Conservation (phyloP, 2,888 invertebrate genomes). For the Folsomia manolachei region DNA sequence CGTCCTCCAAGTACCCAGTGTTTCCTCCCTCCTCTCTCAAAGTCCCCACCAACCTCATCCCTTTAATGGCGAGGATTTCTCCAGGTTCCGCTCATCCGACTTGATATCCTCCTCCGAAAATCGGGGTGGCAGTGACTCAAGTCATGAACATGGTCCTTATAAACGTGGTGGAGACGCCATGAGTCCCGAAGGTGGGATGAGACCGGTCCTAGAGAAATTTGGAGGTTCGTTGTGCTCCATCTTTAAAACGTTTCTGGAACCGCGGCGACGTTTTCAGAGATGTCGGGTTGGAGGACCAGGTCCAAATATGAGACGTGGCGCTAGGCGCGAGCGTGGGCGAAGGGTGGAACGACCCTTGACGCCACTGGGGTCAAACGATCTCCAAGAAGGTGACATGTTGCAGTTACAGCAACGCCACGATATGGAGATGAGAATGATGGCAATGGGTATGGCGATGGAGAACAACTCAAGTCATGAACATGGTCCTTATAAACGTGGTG, state of each 20-base stretch:
- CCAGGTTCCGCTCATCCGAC: no score
- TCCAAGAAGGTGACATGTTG: no score
- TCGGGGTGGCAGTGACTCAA: background rate
- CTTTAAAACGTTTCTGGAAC: constrained; percentile 43
- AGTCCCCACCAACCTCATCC: no score
- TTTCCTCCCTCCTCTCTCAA: background rate
- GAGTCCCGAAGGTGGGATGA: background rate
- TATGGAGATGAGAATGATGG: background rate
- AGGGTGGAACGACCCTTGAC: background rate
- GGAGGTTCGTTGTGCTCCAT: constrained; percentile 39
- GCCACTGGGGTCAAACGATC: background rate
- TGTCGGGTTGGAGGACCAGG: constrained; percentile 42
- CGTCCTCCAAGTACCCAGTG: background rate
- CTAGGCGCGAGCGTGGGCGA: no score
- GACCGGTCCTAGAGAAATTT: no score
- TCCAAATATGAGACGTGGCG: no score
- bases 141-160: background rate
- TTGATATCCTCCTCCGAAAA: background rate
- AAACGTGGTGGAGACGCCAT: background rate
- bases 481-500: background rate
- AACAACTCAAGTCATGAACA: background rate
- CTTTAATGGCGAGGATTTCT: no score
- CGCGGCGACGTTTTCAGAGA: constrained; percentile 23
- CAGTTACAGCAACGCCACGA: no score
- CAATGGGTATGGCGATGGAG: background rate